Conservation (phyloP, 2,888 invertebrate genomes). For the Tinea trinotella region DNA sequence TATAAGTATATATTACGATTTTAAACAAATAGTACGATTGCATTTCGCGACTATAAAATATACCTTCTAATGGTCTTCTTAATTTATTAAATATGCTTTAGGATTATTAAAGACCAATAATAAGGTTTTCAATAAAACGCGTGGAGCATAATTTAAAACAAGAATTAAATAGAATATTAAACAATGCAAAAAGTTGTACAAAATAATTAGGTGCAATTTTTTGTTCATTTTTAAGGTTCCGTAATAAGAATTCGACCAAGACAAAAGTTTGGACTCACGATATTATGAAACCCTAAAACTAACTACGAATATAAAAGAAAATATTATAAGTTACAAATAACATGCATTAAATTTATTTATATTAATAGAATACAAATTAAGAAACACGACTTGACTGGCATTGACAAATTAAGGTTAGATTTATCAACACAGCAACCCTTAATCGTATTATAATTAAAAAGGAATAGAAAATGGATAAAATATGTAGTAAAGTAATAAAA, state of each 20-base stretch:
- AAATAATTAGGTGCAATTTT: not conserved
- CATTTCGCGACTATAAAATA: conserved; percentile 2
- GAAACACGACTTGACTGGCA: not conserved
- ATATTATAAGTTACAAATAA: not conserved
- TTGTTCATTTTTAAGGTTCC: not conserved
- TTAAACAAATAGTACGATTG: conserved; percentile 2
- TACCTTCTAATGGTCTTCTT: conserved; percentile 3
- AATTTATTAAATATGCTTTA: not conserved
- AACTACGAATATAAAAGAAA: not conserved
- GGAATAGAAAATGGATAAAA: not conserved
- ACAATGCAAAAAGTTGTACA: not conserved
- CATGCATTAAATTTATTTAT: not conserved
- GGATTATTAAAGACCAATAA: conserved; percentile 6
- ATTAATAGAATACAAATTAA: not conserved
- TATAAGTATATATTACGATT: not conserved
- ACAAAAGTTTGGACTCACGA: too few species aligned
- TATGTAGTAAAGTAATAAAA: not conserved
- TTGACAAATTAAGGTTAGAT: not conserved
- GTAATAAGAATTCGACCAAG: not conserved
- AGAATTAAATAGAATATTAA: not conserved
- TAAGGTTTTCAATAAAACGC: not conserved
- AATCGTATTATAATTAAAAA: not conserved
- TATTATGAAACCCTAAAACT: not conserved
- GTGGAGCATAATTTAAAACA: not conserved
- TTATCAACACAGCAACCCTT: not conserved